Conservation (phyloP, 2,113 vertebrate genomes). For the Leptobrachium ailaonicum region DNA sequence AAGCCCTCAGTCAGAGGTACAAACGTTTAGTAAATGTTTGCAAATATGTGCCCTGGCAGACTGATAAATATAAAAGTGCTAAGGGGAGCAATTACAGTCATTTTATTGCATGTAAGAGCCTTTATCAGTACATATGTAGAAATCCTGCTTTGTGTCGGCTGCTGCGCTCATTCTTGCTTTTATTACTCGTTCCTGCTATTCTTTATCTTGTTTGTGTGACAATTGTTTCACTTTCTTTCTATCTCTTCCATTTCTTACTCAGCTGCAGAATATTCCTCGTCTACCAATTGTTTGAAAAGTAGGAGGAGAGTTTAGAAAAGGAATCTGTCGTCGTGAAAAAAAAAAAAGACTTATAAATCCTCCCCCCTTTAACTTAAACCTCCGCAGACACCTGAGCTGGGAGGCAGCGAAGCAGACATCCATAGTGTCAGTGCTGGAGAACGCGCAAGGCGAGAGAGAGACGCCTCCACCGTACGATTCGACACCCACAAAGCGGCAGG, state of each 20-base stretch:
- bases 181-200: too few relatives aligned
- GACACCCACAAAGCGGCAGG: not conserved
- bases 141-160: too few relatives aligned
- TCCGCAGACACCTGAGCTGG: slow-evolving; percentile 45
- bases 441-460: not conserved
- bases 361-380: slow-evolving; percentile 44
- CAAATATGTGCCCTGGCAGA: too few relatives aligned
- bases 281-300: slow-evolving; percentile 46
- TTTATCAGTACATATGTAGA: too few relatives aligned
- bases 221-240: not conserved
- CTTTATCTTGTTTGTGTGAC: not conserved
- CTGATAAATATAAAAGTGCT: too few relatives aligned
- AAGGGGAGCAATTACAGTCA: too few relatives aligned
- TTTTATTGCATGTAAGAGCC: too few relatives aligned
- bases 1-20: too few relatives aligned
- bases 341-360: slow-evolving; percentile 31
- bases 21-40: too few relatives aligned
- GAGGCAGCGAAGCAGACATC: slow-evolving; percentile 12
- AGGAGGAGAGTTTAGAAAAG: slow-evolving; percentile 37
- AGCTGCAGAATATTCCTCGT: slow-evolving; percentile 17
- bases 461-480: not conserved
- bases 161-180: too few relatives aligned
- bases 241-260: not conserved
- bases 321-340: slow-evolving; percentile 46
- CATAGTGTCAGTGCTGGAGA: slow-evolving; percentile 10